Conservation (phyloP, 2,888 invertebrate genomes). For the Acronicta alni region DNA sequence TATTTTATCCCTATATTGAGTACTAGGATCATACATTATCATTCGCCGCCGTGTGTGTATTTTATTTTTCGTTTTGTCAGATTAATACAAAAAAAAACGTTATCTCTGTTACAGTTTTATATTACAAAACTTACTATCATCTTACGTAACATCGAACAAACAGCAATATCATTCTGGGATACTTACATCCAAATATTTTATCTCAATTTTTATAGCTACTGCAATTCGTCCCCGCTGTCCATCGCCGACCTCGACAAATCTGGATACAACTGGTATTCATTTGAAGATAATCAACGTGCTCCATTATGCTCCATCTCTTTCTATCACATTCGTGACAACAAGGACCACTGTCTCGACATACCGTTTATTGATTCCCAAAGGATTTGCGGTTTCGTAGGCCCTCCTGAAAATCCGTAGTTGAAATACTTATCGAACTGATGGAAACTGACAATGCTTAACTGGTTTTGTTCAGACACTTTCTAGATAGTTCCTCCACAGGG, state of each 20-base stretch:
- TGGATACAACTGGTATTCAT: constrained; percentile 82
- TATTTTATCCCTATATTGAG: too few species aligned
- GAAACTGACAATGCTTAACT: constrained; percentile 11
- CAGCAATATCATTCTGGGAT: constrained; percentile 20
- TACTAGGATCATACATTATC: too few species aligned
- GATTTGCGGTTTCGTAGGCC: constrained; percentile 43
- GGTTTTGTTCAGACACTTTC: constrained; percentile 16
- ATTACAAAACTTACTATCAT: constrained; percentile 10
- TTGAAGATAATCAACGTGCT: constrained; percentile 73
- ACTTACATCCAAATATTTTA: constrained; percentile 40
- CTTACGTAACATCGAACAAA: constrained; percentile 9
- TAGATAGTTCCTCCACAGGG: constrained; percentile 11
- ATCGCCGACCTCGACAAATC: constrained; percentile 70
- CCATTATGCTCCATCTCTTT: constrained; percentile 46
- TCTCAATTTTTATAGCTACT: constrained; percentile 38
- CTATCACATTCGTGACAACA: constrained; percentile 31
- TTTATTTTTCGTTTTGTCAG: not conserved
- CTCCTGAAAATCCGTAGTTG: constrained; percentile 20
- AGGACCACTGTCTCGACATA: constrained; percentile 34
- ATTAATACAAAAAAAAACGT: not conserved
- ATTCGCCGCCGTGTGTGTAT: not conserved
- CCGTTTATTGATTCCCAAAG: constrained; percentile 51
- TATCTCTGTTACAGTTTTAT: not conserved
- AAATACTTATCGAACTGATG: constrained; percentile 20
- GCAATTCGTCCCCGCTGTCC: constrained; percentile 30